phyloP scores from a whole-genome alignment of 2,888 invertebrate species.

The Podabrus alpinus region DNA sequence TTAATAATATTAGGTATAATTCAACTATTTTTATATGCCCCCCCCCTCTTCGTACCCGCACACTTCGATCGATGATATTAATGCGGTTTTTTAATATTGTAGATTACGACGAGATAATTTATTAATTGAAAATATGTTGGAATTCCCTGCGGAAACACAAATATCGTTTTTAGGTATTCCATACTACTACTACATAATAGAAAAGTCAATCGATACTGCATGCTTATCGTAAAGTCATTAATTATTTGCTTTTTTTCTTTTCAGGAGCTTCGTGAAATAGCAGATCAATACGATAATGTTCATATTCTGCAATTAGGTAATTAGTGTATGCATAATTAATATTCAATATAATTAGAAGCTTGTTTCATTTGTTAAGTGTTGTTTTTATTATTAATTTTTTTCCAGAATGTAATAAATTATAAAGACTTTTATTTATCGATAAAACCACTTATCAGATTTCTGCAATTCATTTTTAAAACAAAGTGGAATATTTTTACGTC shows the following conservation, averaged over 20 bases:
- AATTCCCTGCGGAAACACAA: background rate
- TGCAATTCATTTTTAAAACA: too few relatives aligned
- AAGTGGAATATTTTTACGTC: too few relatives aligned
- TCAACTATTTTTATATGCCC: background rate
- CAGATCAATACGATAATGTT: conserved; percentile 64
- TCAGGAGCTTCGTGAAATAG: conserved; percentile 71
- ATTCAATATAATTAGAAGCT: background rate
- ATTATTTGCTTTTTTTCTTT: conserved; percentile 47
- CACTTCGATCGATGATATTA: background rate
- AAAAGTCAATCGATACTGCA: background rate
- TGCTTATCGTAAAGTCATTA: background rate
- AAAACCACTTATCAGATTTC: background rate
- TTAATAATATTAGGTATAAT: background rate
- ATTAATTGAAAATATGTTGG: background rate
- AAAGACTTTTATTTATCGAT: background rate
- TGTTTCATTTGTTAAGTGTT: background rate
- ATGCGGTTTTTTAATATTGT: background rate
- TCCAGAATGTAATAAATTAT: background rate
- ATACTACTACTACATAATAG: too few relatives aligned
- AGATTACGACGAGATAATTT: background rate
- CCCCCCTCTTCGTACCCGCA: background rate
- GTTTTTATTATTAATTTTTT: background rate
- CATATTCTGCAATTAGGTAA: conserved; percentile 76
- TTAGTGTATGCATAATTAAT: background rate
- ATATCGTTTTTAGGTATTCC: background rate